phyloP scores from a whole-genome alignment of 2,888 invertebrate species.

The Drosophila pegasa region DNA sequence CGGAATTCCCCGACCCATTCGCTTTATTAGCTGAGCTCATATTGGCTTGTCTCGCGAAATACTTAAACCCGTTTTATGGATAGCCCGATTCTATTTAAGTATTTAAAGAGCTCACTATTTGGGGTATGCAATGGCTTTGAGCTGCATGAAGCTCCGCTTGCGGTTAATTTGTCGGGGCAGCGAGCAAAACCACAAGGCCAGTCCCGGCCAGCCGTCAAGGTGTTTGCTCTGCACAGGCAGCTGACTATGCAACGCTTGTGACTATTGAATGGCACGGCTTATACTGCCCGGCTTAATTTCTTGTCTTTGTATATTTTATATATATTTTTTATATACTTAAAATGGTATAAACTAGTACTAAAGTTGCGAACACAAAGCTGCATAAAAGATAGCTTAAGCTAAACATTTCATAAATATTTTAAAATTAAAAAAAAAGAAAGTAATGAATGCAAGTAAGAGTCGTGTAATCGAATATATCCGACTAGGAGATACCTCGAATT shows the following conservation, averaged over 20 bases:
- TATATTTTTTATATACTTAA: background rate
- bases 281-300: constrained; percentile 8
- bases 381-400: background rate
- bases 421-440: too few relatives aligned
- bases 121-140: background rate
- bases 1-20: background rate
- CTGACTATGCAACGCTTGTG: constrained; percentile 11
- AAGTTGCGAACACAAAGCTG: background rate
- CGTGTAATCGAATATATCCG: too few relatives aligned
- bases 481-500: too few relatives aligned
- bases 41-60: background rate
- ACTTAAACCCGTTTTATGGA: constrained; percentile 15
- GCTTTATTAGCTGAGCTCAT: background rate
- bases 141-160: constrained; percentile 23
- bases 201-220: constrained; percentile 17
- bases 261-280: constrained; percentile 17
- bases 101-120: background rate
- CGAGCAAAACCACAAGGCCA: constrained; percentile 34
- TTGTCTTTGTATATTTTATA: background rate
- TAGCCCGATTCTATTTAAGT: background rate
- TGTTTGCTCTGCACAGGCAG: background rate
- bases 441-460: too few relatives aligned
- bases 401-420: background rate
- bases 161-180: constrained; percentile 33
- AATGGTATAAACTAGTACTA: background rate